Conservation (phyloP, 2,113 vertebrate genomes). For the Antechinus flavipes region DNA sequence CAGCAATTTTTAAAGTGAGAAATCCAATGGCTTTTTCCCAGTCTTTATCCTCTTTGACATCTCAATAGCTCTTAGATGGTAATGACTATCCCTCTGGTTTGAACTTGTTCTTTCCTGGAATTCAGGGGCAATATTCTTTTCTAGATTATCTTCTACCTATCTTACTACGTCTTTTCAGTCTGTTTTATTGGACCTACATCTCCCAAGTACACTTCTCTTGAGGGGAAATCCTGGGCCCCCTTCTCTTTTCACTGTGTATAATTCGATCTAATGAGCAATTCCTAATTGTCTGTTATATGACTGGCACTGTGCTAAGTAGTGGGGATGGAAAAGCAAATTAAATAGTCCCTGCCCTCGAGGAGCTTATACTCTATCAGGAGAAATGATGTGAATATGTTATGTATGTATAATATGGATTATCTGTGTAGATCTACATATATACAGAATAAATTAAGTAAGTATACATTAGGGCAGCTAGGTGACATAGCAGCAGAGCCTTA, state of each 20-base stretch:
- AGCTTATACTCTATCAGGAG: not conserved
- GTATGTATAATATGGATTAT: not conserved
- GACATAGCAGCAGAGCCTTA: not conserved
- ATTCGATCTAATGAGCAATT: not conserved
- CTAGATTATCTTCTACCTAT: not conserved
- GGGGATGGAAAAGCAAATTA: not conserved
- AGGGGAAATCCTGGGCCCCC: not conserved
- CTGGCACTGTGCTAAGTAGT: not conserved
- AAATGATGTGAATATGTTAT: not conserved
- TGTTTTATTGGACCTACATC: not conserved
- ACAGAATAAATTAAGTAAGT: not conserved
- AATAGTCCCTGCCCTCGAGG: not conserved
- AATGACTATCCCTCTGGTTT: not conserved
- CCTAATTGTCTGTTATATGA: not conserved
- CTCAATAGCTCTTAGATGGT: not conserved
- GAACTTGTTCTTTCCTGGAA: not conserved
- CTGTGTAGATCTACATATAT: not conserved
- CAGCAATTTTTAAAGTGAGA: not conserved
- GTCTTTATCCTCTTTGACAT: not conserved
- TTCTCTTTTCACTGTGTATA: not conserved
- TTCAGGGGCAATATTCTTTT: not conserved
- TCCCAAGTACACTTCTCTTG: not conserved
- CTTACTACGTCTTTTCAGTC: not conserved
- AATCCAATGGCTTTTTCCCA: not conserved
- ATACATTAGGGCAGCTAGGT: not conserved